Evolutionary conservation across 2,888 invertebrate species (phyloP).

Genomic region (Campoplex capitator): DNA sequence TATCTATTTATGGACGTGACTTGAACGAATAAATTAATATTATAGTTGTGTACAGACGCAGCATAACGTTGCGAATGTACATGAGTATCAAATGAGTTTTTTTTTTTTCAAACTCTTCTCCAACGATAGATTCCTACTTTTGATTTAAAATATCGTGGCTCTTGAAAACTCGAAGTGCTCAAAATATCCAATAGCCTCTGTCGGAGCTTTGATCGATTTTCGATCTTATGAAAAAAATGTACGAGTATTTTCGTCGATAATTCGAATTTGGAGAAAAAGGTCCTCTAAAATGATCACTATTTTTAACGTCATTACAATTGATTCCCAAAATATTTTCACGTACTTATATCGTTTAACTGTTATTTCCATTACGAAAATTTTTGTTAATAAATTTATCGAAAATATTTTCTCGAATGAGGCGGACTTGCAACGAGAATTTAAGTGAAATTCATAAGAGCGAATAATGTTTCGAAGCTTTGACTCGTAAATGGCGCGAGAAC

Average conservation of each 20-base stretch:
- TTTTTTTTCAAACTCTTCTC: neutral
- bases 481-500: conserved; percentile 59
- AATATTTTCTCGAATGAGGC: neutral
- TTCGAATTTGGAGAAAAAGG: neutral
- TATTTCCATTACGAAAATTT: neutral
- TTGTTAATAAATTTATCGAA: neutral
- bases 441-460: conserved; percentile 9
- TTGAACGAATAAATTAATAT: neutral
- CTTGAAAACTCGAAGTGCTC: neutral
- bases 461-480: conserved; percentile 35
- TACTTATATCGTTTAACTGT: neutral
- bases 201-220: neutral
- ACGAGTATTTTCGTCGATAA: neutral
- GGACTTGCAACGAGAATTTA: neutral
- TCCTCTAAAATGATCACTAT: neutral
- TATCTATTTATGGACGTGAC: neutral
- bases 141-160: neutral
- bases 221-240: neutral
- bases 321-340: neutral
- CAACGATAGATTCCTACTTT: neutral
- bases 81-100: neutral
- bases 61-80: neutral
- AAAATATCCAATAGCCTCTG: too few species aligned
- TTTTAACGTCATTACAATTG: neutral
- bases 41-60: neutral